Conservation (phyloP, 2,888 invertebrate genomes). For the Pollenia amentaria region DNA sequence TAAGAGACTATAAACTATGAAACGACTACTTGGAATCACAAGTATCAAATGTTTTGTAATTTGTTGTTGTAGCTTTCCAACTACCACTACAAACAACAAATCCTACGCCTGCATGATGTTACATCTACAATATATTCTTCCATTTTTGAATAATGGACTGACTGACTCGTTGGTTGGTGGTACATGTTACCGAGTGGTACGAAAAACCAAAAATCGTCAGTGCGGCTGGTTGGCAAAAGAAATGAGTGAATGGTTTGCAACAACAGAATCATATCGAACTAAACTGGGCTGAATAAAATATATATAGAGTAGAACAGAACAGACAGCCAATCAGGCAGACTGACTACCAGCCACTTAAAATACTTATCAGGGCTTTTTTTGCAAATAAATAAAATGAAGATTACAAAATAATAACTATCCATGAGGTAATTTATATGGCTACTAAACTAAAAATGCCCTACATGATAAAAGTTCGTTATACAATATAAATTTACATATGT, state of each 20-base stretch:
- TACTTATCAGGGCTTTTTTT: not conserved
- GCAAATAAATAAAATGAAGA: slow-evolving; percentile 1
- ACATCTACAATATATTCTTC: slow-evolving; percentile 54
- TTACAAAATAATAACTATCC: slow-evolving; percentile 34
- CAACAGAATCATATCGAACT: slow-evolving; percentile 58
- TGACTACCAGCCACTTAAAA: slow-evolving; percentile 43
- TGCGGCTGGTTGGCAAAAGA: slow-evolving; percentile 42
- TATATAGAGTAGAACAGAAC: slow-evolving; percentile 14
- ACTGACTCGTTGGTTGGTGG: slow-evolving; percentile 55
- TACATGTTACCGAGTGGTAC: slow-evolving; percentile 69
- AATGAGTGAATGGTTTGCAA: slow-evolving; percentile 60
- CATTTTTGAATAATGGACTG: slow-evolving; percentile 53
- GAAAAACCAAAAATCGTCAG: slow-evolving; percentile 63
- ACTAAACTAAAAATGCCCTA: slow-evolving; percentile 14
- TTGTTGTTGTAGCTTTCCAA: slow-evolving; percentile 27
- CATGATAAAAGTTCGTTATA: not conserved
- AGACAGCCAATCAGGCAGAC: slow-evolving; percentile 40
- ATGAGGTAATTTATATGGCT: slow-evolving; percentile 35
- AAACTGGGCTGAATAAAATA: slow-evolving; percentile 52
- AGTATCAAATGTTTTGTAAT: slow-evolving; percentile 51
- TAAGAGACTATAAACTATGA: slow-evolving; percentile 44
- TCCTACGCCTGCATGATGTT: slow-evolving; percentile 62
- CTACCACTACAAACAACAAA: slow-evolving; percentile 29
- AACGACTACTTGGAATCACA: slow-evolving; percentile 53
- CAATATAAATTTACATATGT: no score